Conservation (phyloP, 2,797 vertebrate genomes). For the Gymnothorax javanicus region DNA sequence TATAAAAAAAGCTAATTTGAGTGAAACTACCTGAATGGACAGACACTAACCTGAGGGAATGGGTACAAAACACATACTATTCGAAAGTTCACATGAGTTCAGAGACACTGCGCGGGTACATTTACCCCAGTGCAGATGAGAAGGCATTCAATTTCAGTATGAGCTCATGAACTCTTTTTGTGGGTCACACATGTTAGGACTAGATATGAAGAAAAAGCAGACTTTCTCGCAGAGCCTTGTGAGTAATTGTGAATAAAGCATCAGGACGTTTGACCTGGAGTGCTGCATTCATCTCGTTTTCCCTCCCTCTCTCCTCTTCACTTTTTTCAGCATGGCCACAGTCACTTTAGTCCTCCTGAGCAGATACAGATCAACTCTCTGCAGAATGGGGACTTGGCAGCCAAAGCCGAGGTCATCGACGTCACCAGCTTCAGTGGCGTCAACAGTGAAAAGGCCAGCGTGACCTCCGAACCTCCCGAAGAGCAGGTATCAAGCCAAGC, state of each 20-base stretch:
- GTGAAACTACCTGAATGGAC: too few relatives aligned
- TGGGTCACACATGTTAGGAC: too few relatives aligned
- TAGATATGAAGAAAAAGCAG: too few relatives aligned
- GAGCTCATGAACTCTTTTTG: too few relatives aligned
- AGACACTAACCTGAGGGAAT: too few relatives aligned
- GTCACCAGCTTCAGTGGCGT: constrained; percentile 48
- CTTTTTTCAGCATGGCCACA: constrained; percentile 37
- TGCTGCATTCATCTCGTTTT: background rate
- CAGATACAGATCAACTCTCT: constrained; percentile 23
- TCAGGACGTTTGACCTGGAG: background rate
- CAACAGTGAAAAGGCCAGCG: constrained; percentile 53
- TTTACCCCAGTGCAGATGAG: background rate
- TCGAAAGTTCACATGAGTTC: background rate
- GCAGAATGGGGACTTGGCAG: constrained; percentile 26
- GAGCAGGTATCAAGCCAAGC: background rate
- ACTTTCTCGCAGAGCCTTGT: background rate
- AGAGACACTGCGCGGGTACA: background rate
- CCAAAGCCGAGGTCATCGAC: constrained; percentile 27
- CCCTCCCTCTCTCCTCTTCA: background rate
- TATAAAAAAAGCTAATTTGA: too few relatives aligned
- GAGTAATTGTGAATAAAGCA: background rate
- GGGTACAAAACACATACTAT: background rate
- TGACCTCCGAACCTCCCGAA: constrained; percentile 30
- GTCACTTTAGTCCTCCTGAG: constrained; percentile 42
- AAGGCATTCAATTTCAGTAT: background rate